Evolutionary conservation across 2,888 invertebrate species (phyloP).

Genomic region (Oegoconia quadripuncta): DNA sequence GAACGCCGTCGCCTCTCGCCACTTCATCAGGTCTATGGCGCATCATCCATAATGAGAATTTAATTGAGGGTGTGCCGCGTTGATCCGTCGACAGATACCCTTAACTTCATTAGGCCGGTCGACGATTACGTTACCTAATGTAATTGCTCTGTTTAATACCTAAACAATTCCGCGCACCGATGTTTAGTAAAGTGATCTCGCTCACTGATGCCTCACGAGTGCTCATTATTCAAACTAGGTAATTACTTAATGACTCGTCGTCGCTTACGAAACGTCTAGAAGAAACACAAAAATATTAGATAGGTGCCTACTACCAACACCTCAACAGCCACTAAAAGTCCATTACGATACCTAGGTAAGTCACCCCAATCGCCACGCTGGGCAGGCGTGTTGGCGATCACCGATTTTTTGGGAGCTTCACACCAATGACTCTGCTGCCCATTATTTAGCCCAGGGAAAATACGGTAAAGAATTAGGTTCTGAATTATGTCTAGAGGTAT

Average conservation of each 20-base stretch:
- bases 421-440: too few relatives aligned
- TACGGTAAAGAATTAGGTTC: too few relatives aligned
- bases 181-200: conserved; percentile 21
- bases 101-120: conserved; percentile 62
- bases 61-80: conserved; percentile 64
- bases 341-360: too few relatives aligned
- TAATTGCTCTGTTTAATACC: conserved; percentile 65
- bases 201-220: conserved; percentile 15
- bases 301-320: too few relatives aligned
- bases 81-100: conserved; percentile 59
- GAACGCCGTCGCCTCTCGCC: conserved; percentile 30
- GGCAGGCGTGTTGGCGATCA: too few relatives aligned
- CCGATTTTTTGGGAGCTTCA: too few relatives aligned
- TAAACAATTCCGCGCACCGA: conserved; percentile 34
- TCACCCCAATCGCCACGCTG: too few relatives aligned
- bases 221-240: conserved; percentile 14
- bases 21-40: conserved; percentile 33
- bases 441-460: too few relatives aligned
- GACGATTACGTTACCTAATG: conserved; percentile 67
- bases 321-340: too few relatives aligned
- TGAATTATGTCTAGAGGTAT: too few relatives aligned
- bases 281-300: not conserved
- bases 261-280: conserved; percentile 21
- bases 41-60: conserved; percentile 66
- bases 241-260: conserved; percentile 12